Evolutionary conservation across 2,113 vertebrate genomes (phyloP).

Genomic region (Tapirus terrestris): DNA sequence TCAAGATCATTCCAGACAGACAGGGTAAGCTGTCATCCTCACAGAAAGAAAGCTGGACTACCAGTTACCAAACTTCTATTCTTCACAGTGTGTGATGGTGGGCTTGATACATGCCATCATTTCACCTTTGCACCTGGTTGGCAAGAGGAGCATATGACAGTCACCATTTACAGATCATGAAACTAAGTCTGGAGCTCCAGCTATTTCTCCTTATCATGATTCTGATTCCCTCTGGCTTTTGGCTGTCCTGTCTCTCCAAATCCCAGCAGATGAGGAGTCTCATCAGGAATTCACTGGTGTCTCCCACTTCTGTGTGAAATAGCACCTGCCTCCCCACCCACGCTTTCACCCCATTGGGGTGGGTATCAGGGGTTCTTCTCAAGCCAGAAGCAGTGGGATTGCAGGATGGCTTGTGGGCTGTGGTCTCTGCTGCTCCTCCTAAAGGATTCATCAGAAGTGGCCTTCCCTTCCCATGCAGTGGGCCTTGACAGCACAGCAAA

Average conservation of each 20-base stretch:
- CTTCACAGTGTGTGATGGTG: background rate
- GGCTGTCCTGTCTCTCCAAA: background rate
- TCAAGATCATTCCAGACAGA: background rate
- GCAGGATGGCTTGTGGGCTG: background rate
- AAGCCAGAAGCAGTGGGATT: background rate
- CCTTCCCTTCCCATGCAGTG: background rate
- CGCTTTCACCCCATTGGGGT: fast-evolving
- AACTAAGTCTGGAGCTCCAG: background rate
- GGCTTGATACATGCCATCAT: background rate
- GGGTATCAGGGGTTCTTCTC: background rate
- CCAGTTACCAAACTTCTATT: too few relatives aligned
- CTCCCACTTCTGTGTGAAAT: background rate
- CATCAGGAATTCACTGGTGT: background rate
- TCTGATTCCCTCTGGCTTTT: background rate
- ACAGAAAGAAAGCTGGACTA: background rate
- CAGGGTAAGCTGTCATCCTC: background rate
- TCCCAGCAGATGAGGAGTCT: background rate
- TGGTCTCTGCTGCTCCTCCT: background rate
- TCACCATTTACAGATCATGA: background rate
- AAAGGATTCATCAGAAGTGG: background rate
- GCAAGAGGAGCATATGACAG: background rate
- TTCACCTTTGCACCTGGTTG: background rate
- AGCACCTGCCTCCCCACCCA: background rate
- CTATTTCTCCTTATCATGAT: background rate
- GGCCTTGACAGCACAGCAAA: background rate